Evolutionary conservation across 2,888 invertebrate genomes (phyloP).

Genomic region (Sesia apiformis): DNA sequence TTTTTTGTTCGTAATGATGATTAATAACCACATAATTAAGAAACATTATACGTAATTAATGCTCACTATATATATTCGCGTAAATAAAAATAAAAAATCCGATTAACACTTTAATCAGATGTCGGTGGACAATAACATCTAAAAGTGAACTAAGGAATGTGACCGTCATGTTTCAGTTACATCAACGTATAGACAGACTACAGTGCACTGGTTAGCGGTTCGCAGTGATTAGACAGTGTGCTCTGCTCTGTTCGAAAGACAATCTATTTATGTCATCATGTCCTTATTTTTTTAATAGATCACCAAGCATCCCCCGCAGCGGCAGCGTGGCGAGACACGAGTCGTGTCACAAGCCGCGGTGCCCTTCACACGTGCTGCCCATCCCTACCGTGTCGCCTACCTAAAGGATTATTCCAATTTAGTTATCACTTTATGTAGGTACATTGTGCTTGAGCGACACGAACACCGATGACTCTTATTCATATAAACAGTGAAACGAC

Average conservation of each 20-base stretch:
- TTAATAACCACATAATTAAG: conserved; percentile 40
- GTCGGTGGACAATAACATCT: conserved; percentile 55
- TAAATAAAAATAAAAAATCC: conserved; percentile 16
- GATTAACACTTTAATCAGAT: conserved; percentile 20
- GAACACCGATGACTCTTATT: conserved; percentile 48
- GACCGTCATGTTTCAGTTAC: conserved; percentile 73
- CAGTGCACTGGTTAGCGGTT: conserved; percentile 30
- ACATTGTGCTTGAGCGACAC: too few species aligned
- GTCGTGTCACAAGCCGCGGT: conserved; percentile 51
- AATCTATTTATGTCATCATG: conserved; percentile 72
- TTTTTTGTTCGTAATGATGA: conserved; percentile 58
- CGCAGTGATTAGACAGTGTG: conserved; percentile 39
- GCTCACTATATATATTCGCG: conserved; percentile 15
- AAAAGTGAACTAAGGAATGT: conserved; percentile 62
- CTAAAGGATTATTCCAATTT: not conserved
- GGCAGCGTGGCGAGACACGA: conserved; percentile 56
- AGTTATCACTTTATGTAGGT: not conserved
- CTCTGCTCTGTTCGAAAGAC: conserved; percentile 45
- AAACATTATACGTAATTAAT: conserved; percentile 26
- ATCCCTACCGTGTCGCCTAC: conserved; percentile 1
- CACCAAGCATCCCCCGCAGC: conserved; percentile 68
- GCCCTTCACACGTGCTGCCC: conserved; percentile 61
- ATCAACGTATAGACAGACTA: conserved; percentile 54
- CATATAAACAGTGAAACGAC: conserved; percentile 33
- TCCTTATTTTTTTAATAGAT: conserved; percentile 74